Evolutionary conservation across 1,140 invertebrate genomes (phyloP), one percentile per base, ranked within the genome.

Genomic region (Drosophila tani): DNA sequence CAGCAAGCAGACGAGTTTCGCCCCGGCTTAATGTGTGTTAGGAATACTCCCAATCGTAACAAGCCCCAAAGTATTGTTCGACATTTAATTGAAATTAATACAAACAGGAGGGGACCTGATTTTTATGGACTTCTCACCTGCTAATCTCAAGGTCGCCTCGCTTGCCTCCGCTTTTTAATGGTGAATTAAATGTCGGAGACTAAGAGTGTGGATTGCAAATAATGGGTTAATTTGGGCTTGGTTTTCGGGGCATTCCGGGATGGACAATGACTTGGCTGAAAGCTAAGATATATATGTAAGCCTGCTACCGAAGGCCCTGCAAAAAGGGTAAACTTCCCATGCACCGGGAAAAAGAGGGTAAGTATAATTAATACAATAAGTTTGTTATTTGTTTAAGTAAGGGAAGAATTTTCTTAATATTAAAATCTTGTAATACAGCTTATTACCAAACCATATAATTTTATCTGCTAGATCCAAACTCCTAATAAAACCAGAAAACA

Each of bases 71-170:
- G 53, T 78, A 69, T 79, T 76, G 75, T 81, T 67, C 63, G 51
- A 50, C 73, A 60, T 75, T 86, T 79, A 82, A 79, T 77, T 80
- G 49, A 50, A 75, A 66, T 75, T 81, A 64, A 56, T 74, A 66
- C 75, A 57, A 46, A 41, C 63, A 8, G 35, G 35, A 14, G 35
- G 35, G 66, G 53, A 59, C 67, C 38, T 69, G 63, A 43, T 68
- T 81, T 83, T 76, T 32, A 81, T 71, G 66, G 49, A 60, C 56
- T 83, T 75, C 75, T 82, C 80, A 82, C 79, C 81, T 80, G 76
- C 62, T 80, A 74, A 82, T 67, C 76, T 53, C 81, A 88, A 88
- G 85, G 84, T 81, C 81, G 56, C n/a, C 19, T 7, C 35, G 43
- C 11, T n/a, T 50, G 43, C 14, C 47, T 58, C n/a, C 38, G 24